A percentile compares a stretch with the other conserved stretches of the same genome.
Conservation (phyloP, 2,888 invertebrate species). For the Cheiracanthium punctorium region DNA sequence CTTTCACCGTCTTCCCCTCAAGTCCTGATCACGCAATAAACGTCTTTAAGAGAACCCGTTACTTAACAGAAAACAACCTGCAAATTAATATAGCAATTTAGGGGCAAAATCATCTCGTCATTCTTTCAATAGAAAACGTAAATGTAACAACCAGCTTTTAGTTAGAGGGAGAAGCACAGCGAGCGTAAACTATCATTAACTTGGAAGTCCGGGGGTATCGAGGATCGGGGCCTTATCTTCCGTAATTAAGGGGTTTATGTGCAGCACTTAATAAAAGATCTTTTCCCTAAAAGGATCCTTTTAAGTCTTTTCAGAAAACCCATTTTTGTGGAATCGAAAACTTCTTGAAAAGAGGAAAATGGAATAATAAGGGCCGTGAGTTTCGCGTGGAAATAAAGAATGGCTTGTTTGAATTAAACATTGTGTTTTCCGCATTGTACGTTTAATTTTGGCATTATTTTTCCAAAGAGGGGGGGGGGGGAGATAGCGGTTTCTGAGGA, state of each 20-base stretch:
- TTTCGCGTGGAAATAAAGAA: too few species aligned
- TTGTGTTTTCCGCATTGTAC: too few species aligned
- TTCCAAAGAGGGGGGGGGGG: too few species aligned
- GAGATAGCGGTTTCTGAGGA: too few species aligned
- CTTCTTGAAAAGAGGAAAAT: background rate
- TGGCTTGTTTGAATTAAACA: too few species aligned
- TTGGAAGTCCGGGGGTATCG: background rate
- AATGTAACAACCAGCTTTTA: background rate
- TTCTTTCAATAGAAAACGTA: background rate
- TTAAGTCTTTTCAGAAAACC: background rate
- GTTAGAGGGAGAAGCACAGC: background rate
- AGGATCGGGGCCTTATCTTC: background rate
- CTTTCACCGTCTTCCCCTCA: too few species aligned
- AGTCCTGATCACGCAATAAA: too few species aligned
- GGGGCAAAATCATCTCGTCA: background rate
- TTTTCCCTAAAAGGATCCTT: background rate
- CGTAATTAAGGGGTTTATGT: slow-evolving; percentile 7
- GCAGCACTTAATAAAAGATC: slow-evolving; percentile 4
- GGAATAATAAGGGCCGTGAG: too few species aligned
- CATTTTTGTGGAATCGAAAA: background rate
- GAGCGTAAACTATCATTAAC: background rate
- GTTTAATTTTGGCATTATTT: too few species aligned
- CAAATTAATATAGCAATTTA: background rate
- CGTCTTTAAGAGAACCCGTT: too few species aligned
- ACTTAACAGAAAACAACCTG: too few species aligned